These are phyloP conservation scores for Hymenochirus boettgeri DNA, from an alignment of 2,113 vertebrate genomes.

Conservation along the genomic window DNA sequence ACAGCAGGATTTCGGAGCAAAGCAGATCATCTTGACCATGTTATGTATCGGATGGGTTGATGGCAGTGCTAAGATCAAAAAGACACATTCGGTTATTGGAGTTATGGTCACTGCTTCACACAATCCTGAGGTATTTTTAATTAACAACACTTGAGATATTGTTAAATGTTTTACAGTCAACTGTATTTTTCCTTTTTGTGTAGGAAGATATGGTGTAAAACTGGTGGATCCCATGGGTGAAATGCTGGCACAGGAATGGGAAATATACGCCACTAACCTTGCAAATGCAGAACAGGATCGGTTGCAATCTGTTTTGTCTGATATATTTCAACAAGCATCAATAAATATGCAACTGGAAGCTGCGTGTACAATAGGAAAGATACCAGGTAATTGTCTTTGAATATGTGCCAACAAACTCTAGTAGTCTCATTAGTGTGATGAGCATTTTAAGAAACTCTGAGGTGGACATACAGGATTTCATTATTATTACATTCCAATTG, in stretches of 20 bases:
- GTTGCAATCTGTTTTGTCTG: conserved; percentile 59
- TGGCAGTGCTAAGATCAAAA: conserved; percentile 81
- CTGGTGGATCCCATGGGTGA: conserved; percentile 90
- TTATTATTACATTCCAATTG: too few species aligned
- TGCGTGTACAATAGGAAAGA: conserved; percentile 83
- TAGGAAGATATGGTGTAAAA: conserved; percentile 94
- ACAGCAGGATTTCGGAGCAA: conserved; percentile 83
- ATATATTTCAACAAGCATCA: conserved; percentile 70
- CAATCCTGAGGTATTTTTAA: conserved; percentile 92
- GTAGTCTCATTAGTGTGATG: too few species aligned
- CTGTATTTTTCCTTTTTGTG: conserved; percentile 11
- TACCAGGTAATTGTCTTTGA: conserved; percentile 92
- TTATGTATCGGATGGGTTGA: conserved; percentile 95
- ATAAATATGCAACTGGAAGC: conserved; percentile 70
- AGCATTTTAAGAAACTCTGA: too few species aligned
- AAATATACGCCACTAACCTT: conserved; percentile 79
- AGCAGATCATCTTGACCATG: conserved; percentile 77
- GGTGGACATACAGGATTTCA: too few species aligned
- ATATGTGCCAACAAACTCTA: too few species aligned
- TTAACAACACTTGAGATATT: background rate
- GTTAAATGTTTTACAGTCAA: background rate
- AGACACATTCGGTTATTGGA: conserved; percentile 74
- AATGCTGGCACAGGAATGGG: conserved; percentile 86
- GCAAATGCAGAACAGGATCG: conserved; percentile 81
- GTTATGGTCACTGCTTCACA: conserved; percentile 95